Base-by-base conservation (phyloP, 2,113 vertebrate species). In the Origma solitaria region DNA sequence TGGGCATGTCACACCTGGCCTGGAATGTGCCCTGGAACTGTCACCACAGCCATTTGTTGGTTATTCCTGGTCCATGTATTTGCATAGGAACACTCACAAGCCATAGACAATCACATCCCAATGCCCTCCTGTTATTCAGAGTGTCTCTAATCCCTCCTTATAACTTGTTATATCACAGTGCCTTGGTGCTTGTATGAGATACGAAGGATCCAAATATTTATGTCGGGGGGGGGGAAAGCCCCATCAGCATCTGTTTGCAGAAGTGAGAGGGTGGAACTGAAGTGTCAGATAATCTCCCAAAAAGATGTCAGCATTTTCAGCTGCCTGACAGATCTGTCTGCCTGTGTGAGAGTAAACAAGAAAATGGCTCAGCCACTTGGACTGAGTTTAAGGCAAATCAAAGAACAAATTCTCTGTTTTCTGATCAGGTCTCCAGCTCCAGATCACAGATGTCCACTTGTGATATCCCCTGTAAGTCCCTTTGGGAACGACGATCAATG, bases 271-370 rank as follows among this genome's bases (percentile, higher is more conserved):
- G 86, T 90, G 53, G 40, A 93, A 94, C 58, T 73, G 56, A 86
- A 92, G 92, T 84, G 85, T 93, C 91, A 96, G 56, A 95, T 95
- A 90, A 93, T 72, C 54, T 92, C 92, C 95, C 76, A 22, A 82
- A 83, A 95, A 94, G 85, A 94, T 76, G 93, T 88, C 95, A 94
- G 87, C 60, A 19, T 94, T 91, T 94, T 75, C 93, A 94, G 76
- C 85, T 90, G 92, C 88, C 94, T 96, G 94, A 71, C 90, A 93
- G 92, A 93, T 68, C 82, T 81, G 68, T 30, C 92, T 91, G 90
- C 75, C 88, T 71, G 22, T 57, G 60, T 71, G 61, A 96, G 76
- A 33, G 85, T 66, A 92, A 96, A 90, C 88, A 90, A 90, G 76
- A 92, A 86, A 85, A 78, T 20, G 60, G 60, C 86, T 83, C 90